Percentiles rank a stretch among this genome's conserved stretches.
phyloP scores from a whole-genome alignment of 2,888 invertebrate species.

The Aphelenchoides bicaudatus region DNA sequence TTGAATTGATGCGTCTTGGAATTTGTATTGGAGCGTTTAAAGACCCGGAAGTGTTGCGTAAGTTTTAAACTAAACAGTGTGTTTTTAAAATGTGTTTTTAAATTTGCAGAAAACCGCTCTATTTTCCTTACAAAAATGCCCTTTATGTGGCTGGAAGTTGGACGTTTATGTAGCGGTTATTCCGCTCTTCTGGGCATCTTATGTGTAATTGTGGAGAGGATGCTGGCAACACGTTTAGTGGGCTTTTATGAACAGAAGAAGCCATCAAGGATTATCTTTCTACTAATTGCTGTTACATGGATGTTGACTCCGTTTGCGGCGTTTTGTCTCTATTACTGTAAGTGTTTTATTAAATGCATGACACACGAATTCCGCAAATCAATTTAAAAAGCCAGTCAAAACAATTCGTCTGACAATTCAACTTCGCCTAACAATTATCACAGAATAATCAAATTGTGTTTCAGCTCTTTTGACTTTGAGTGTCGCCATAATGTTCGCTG shows the following conservation, averaged over 20 bases:
- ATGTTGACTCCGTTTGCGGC: background rate
- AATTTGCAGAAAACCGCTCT: constrained; percentile 1
- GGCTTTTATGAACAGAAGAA: background rate
- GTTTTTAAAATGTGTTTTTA: background rate
- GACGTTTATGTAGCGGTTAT: background rate
- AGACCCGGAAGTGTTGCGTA: background rate
- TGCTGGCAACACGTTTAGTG: background rate
- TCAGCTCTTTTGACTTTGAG: too few relatives aligned
- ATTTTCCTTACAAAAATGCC: background rate
- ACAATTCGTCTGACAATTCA: too few relatives aligned
- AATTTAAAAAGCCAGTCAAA: too few relatives aligned
- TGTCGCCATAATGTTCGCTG: background rate
- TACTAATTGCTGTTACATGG: background rate
- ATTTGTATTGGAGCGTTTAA: background rate
- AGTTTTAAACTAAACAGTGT: background rate
- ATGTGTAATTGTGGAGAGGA: constrained; percentile 1
- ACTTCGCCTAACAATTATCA: too few relatives aligned
- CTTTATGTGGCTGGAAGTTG: constrained; percentile 1
- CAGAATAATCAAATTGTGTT: too few relatives aligned
- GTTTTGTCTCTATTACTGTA: background rate
- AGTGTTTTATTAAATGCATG: too few relatives aligned
- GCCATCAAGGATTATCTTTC: background rate
- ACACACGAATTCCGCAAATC: too few relatives aligned
- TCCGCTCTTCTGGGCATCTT: background rate
- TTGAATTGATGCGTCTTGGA: background rate